Base-by-base conservation (phyloP, 2,113 vertebrate species). In the Platycercus adscitus region DNA sequence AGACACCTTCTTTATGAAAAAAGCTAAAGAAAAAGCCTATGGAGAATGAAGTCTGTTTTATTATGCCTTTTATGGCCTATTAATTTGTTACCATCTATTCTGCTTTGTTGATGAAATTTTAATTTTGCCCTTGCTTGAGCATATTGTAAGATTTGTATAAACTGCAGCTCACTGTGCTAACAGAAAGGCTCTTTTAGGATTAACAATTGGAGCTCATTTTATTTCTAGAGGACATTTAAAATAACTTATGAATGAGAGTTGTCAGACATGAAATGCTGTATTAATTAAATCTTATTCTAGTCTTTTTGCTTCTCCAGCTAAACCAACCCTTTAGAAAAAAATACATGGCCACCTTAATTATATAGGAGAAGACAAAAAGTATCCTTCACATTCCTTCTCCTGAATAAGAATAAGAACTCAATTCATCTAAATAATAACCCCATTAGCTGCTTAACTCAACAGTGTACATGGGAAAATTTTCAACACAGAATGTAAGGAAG, bases 371-470 rank as follows among this genome's bases (percentile, higher is more conserved):
- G 98, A 99, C 98, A 99, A 99, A 99, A 99, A 98, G 98, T 99
- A 99, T 99, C 99, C 99, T 99, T 99, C 99, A 98, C 98, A 99
- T 99, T 99, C 99, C 99, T 98, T 98, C 29, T 97, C 98, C 98
- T 99, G 98, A 98, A 98, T 98, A 95, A 98, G 98, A 98, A 98
- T 98, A 97, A 98, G 98, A 99, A 98, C 98, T 98, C 98, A 98
- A 98, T 99, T 99, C 99, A 99, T 95, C 93, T 95, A 84, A 98
- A 99, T 98, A 99, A 99, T 98, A 98, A 98, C 97, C 98, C 98
- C 98, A 99, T 99, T 99, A 99, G 99, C 99, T 99, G 99, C 99
- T 99, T 99, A 99, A 99, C 98, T 98, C 98, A 98, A 97, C 98
- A 97, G 97, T 95, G 92, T 97, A 98, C 98, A 98, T 98, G 98